Evolutionary conservation across 2,888 invertebrate species (phyloP).

Genomic region (Ryuthela nishihirai): DNA sequence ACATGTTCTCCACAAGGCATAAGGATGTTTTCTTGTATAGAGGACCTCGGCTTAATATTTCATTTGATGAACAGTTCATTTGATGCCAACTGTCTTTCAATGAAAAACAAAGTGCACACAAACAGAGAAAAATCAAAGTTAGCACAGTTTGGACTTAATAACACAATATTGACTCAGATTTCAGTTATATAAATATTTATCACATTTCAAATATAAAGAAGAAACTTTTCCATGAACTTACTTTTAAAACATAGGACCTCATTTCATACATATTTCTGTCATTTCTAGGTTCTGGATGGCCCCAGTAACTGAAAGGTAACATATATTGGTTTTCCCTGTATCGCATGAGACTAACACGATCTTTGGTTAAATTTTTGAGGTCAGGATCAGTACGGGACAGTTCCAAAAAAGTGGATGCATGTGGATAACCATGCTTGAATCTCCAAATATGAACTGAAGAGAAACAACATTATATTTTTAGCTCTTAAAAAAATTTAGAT

Average conservation of each 20-base stretch:
- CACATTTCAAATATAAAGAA: neutral
- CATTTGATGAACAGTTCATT: too few relatives aligned
- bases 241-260: conserved; percentile 78
- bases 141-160: too few relatives aligned
- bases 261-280: conserved; percentile 89
- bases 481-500: too few relatives aligned
- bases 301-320: conserved; percentile 95
- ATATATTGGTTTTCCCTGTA: conserved; percentile 89
- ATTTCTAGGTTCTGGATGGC: conserved; percentile 68
- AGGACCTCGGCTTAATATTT: too few relatives aligned
- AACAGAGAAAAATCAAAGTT: too few relatives aligned
- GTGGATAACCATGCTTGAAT: conserved; percentile 85
- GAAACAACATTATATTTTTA: conserved; percentile 3
- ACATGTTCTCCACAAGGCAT: too few relatives aligned
- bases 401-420: conserved; percentile 42
- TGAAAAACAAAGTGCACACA: too few relatives aligned
- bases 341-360: conserved; percentile 53
- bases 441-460: conserved; percentile 83
- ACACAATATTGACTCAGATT: too few relatives aligned
- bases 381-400: conserved; percentile 48
- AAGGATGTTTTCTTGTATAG: too few relatives aligned
- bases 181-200: neutral
- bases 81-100: too few relatives aligned
- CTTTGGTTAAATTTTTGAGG: conserved; percentile 46
- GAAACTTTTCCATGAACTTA: too few relatives aligned